phyloP scores from a whole-genome alignment of 2,113 vertebrate genomes.

The Arvicanthis niloticus region DNA sequence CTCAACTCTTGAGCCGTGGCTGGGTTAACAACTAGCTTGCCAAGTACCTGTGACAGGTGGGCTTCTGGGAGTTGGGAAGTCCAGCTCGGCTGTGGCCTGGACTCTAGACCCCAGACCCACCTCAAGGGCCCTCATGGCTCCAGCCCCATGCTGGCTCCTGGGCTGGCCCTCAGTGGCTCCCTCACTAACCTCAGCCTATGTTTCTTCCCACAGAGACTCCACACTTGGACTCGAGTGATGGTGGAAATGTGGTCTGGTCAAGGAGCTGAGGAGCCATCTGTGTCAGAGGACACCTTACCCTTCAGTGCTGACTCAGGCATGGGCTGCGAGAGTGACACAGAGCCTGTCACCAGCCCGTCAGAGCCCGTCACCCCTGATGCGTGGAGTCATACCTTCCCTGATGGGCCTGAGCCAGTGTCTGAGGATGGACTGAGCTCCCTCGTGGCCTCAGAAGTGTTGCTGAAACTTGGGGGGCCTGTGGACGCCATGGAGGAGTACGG shows the following conservation, averaged over 20 bases:
- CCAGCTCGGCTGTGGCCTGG: background rate
- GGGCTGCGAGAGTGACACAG: slow-evolving; percentile 84
- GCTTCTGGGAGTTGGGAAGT: too few relatives aligned
- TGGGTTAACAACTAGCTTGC: background rate
- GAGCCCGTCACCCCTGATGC: slow-evolving; percentile 81
- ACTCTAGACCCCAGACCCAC: background rate
- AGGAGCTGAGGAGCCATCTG: slow-evolving; percentile 62
- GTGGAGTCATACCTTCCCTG: slow-evolving; percentile 76
- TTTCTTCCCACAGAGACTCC: slow-evolving; percentile 81
- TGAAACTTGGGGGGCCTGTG: accelerated
- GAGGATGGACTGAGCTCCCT: slow-evolving; percentile 63
- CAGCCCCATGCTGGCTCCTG: background rate
- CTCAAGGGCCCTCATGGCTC: background rate
- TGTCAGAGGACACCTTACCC: slow-evolving; percentile 72
- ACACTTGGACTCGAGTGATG: slow-evolving; percentile 78
- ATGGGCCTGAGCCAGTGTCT: background rate
- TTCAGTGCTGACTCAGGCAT: slow-evolving; percentile 84
- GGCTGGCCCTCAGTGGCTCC: background rate
- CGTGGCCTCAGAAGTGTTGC: background rate
- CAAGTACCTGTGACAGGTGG: too few relatives aligned
- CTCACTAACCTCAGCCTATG: background rate
- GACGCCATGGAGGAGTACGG: slow-evolving; percentile 81
- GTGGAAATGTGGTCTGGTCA: slow-evolving; percentile 65
- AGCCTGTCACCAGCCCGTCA: slow-evolving; percentile 79
- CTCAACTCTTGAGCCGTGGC: background rate